Evolutionary conservation across 2,113 vertebrate species (phyloP), one percentile per base, ranked within the genome.

Genomic region (Amphiprion percula): DNA sequence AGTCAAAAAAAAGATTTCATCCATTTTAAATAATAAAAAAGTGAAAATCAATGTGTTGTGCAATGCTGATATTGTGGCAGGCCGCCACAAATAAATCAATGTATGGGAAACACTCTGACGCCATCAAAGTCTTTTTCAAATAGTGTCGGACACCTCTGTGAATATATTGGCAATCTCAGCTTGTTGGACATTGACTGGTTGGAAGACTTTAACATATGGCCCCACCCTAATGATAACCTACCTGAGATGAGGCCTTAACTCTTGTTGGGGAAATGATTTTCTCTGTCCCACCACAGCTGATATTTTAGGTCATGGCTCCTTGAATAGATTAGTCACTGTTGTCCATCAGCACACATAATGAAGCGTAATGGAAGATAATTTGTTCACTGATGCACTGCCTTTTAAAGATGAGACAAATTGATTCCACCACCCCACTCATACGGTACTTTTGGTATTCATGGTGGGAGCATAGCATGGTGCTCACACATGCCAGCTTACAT

Each of bases 331-430:
- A 76, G 71, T 79, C 63, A 5, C 37, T 55, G 60, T 72, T 84
- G 86, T 87, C 85, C 84, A 90, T 92, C 89, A 83, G 85, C 59
- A 74, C 74, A 83, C 82, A 89, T 92, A 91, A 94, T 91, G 79
- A 91, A 85, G 77, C 63, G 5, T 89, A 86, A 87, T 90, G 78
- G 63, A 17, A 50, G 83, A 89, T 91, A 64, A 92, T 90, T 87
- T 91, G 88, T 76, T 86, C 75, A 87, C 75, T 87, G 84, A 91
- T 81, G 84, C 88, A 68, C 33, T 70, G 53, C 71, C 77, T 92
- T 90, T 88, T 85, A 88, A 89, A 88, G 81, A 89, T 47, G 72
- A 80, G 64, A 62, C 77, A 77, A 86, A 88, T 79, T 90, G 87
- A 89, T 91, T 85, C 68, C 54, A 80, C 60, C 72, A 60, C 79